Conservation (phyloP, 2,888 invertebrate genomes). For the Andrena chrysosceles region DNA sequence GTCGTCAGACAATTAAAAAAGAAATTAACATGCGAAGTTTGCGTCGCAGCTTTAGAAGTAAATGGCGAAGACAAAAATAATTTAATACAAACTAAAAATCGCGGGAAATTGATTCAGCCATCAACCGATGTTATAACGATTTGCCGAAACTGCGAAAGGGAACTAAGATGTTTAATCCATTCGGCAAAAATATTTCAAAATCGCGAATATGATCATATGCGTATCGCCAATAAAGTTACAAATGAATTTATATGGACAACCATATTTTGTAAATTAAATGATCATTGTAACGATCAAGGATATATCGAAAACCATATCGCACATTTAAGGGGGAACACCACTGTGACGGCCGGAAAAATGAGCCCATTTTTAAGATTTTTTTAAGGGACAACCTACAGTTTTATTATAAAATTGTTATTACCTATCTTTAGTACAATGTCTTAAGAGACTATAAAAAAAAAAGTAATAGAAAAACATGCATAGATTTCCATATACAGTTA, state of each 20-base stretch:
- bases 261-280: background rate
- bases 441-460: too few species aligned
- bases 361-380: too few species aligned
- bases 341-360: too few species aligned
- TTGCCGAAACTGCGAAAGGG: background rate
- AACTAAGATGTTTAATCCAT: background rate
- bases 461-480: too few species aligned
- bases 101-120: background rate
- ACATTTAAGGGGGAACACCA: too few species aligned
- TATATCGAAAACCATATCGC: background rate
- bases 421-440: too few species aligned
- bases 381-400: too few species aligned
- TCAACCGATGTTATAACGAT: background rate
- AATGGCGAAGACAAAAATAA: background rate
- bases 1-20: background rate
- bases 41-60: background rate
- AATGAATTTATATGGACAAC: background rate
- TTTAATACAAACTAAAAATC: background rate
- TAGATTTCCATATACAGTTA: too few species aligned
- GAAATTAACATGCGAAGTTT: background rate
- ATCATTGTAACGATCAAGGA: background rate
- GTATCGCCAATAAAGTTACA: background rate
- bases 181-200: background rate
- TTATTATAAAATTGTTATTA: too few species aligned
- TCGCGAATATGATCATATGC: background rate